These are phyloP conservation scores for Drosophila sp. DNA, from an alignment of 1,140 invertebrate species.

Conservation along the genomic window DNA sequence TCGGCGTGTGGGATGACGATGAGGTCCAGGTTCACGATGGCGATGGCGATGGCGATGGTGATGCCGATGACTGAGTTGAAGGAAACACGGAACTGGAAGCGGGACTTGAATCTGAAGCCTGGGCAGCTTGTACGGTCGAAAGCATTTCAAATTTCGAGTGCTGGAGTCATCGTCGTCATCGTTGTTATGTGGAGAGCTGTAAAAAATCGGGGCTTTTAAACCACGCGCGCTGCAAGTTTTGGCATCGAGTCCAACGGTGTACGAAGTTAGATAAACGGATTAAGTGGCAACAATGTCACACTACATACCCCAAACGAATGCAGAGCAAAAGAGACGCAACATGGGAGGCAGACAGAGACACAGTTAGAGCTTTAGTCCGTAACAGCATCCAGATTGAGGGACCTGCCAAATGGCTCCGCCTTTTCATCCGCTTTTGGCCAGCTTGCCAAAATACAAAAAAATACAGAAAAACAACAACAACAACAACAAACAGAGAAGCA, in stretches of 20 bases:
- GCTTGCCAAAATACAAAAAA: conserved; percentile 23
- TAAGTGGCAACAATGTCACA: conserved; percentile 81
- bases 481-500: conserved; percentile 26
- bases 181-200: conserved; percentile 27
- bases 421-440: conserved; percentile 41
- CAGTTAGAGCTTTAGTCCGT: conserved; percentile 28
- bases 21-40: conserved; percentile 18
- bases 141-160: conserved; percentile 70
- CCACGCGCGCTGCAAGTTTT: conserved; percentile 69
- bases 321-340: not conserved
- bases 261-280: conserved; percentile 85
- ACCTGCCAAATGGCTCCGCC: conserved; percentile 24
- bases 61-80: conserved; percentile 26
- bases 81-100: conserved; percentile 1
- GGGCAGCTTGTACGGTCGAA: conserved; percentile 69
- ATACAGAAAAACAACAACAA: conserved; percentile 14
- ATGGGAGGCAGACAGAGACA: not conserved
- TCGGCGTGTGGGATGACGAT: conserved; percentile 44
- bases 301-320: conserved; percentile 3
- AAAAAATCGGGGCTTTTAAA: conserved; percentile 59
- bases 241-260: conserved; percentile 84
- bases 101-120: conserved; percentile 18
- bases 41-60: no score
- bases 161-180: not conserved
- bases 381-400: conserved; percentile 10